Base-by-base conservation (phyloP, 2,888 invertebrate genomes). In the Tillus elongatus region DNA sequence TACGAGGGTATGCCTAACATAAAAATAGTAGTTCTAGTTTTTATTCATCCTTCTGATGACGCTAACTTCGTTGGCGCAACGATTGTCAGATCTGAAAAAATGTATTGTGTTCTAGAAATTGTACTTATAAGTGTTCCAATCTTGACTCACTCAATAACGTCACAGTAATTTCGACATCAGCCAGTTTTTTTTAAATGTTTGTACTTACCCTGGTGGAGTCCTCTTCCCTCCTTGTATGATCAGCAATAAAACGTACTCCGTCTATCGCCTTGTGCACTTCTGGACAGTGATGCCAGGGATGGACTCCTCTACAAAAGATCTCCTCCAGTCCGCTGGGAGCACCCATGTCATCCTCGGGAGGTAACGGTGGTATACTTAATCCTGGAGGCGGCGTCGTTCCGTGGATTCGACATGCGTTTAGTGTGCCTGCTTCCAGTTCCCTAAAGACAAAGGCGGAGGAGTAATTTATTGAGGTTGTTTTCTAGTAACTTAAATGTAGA, bases 241-340 rank as follows among this genome's bases (percentile, higher is more conserved):
- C 90, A 33, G 91, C 91, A 57, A 91, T 91, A 64, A 88, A 91
- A 57, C 84, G 78, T 50, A 91, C 88, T 47, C 90, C 90, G 63
- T 90, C 89, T 65, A 90, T 89, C 54, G 91, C 91, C 66, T 89
- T 89, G 68, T 87, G 85, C 50, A 91, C 76, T 68, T 91, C 91
- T 28, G 90, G 89, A 66, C 90, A 91, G 63, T 82, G 81, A 64
- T 87, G 86, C 88, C 89, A 89, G 54, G 84, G 77, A 51, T 82
- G 79, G 50, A 77, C 63, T 70, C 71, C 58, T 70, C 70, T 59
- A 37, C 61, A 57, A 12, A 54, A 44, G 4, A 53, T 51, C 31
- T 61, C 64, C 33, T 62, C 60, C 8, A 62, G 39, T 11, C 45
- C 37, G 24, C 24, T n/a, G 27, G 46, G 47, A 13, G 50, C 49